Evolutionary conservation across 2,113 vertebrate species (phyloP), one percentile per base, ranked within the genome.

Genomic region (Galbula dea): DNA sequence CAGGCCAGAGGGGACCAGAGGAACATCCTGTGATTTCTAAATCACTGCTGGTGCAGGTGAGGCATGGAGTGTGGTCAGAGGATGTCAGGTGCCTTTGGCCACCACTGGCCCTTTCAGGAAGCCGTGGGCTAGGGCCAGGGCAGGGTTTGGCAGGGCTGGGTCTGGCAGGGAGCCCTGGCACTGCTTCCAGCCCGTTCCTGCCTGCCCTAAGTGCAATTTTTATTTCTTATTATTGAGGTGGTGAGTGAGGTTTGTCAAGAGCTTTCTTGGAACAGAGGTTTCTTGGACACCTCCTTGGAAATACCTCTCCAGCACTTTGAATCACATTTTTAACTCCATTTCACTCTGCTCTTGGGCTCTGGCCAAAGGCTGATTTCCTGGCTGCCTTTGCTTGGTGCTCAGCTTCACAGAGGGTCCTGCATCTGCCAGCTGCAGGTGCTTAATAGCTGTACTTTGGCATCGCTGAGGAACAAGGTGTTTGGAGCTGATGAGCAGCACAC

Each of bases 391-490:
- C 89, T 12, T 8, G 2, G 58, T 6, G 3, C 81, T 63, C 68
- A 52, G 81, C 75, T 46, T 52, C 39, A 1, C 3, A 4, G 43
- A 74, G 63, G 3, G 23, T 14, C 55, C 83, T 9, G 6, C n/a
- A 23, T 30, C 32, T n/a, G 74, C 78, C 65, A 71, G 13, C n/a
- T 43, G 80, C 66, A 74, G 63, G 49, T 76, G 67, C 48, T 73
- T 2, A 11, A 27, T 48, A 66, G 45, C 72, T 0, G 3, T 4
- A 6, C 7, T 7, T 78, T 23, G 86, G 77, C 81, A 48, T 24
- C 3, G 0, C 2, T 16, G 6, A 11, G 78, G 72, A 48, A 3
- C 63, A 0, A 19, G 34, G 72, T 15, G 52, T n/a, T 3, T 7
- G 61, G 55, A 48, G 67, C 62, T 1, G 8, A 68, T 1, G 80